Evolutionary conservation across 2,888 invertebrate genomes (phyloP).

Genomic region (Orchesellides sinensis): DNA sequence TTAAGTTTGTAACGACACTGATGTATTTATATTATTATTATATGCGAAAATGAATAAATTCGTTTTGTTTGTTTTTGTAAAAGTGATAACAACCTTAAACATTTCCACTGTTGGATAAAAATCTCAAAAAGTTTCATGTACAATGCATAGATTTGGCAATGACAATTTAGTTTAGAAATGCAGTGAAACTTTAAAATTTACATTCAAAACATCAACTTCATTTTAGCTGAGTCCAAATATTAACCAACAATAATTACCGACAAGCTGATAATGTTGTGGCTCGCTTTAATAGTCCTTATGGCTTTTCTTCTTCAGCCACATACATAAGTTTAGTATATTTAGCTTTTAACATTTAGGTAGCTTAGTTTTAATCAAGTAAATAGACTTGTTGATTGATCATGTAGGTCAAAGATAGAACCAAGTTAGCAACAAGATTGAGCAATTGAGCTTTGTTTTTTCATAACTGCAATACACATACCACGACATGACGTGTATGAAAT

Average conservation of each 20-base stretch:
- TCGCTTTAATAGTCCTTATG: neutral
- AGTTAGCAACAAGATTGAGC: conserved; percentile 65
- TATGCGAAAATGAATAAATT: conserved; percentile 46
- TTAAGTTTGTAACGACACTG: conserved; percentile 15
- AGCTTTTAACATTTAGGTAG: neutral
- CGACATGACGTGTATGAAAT: no score
- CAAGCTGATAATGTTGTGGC: conserved; percentile 7
- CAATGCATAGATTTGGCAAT: conserved; percentile 66
- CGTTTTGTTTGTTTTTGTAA: conserved; percentile 39
- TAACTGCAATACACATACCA: conserved; percentile 15
- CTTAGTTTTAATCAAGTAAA: neutral
- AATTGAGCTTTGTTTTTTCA: conserved; percentile 64
- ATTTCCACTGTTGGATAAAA: conserved; percentile 32
- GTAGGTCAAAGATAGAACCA: conserved; percentile 17
- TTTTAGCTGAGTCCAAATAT: neutral
- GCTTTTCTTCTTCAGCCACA: neutral
- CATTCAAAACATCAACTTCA: no score
- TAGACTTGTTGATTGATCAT: neutral
- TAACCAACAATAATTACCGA: neutral
- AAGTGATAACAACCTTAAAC: conserved; percentile 53
- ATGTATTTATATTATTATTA: conserved; percentile 14
- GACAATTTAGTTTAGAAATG: conserved; percentile 44
- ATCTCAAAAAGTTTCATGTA: conserved; percentile 38
- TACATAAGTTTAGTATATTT: neutral
- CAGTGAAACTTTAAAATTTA: no score